Evolutionary conservation across 2,113 vertebrate species (phyloP).

Genomic region (Lontra canadensis): DNA sequence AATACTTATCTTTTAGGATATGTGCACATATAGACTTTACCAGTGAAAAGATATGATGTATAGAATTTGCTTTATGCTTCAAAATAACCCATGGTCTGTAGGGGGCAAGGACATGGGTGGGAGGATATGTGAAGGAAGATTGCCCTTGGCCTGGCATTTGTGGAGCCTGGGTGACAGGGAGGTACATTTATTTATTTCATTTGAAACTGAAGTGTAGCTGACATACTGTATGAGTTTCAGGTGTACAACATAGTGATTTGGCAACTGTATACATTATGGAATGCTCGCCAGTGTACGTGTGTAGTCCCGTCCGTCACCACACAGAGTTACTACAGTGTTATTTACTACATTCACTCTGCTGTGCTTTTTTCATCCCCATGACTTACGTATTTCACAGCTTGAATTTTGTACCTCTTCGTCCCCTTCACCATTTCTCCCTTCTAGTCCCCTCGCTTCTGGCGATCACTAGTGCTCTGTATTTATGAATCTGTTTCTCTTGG

Average conservation of each 20-base stretch:
- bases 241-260: background rate
- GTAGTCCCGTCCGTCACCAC: background rate
- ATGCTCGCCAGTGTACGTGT: background rate
- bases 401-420: background rate
- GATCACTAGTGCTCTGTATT: background rate
- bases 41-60: background rate
- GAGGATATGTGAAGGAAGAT: background rate
- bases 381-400: background rate
- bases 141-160: background rate
- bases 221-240: background rate
- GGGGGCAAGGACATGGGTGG: background rate
- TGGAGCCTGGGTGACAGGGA: background rate
- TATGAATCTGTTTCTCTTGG: background rate
- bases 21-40: background rate
- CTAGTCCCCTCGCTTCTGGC: background rate
- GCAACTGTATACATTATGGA: background rate
- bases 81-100: background rate
- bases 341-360: background rate
- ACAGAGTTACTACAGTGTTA: background rate
- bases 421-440: background rate
- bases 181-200: background rate
- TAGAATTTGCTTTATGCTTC: background rate
- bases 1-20: background rate
- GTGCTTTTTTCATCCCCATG: background rate
- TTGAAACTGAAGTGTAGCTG: background rate